Percentiles rank a stretch among this genome's conserved stretches.
phyloP scores from a whole-genome alignment of 2,113 vertebrate species.

The Cynocephalus volans region DNA sequence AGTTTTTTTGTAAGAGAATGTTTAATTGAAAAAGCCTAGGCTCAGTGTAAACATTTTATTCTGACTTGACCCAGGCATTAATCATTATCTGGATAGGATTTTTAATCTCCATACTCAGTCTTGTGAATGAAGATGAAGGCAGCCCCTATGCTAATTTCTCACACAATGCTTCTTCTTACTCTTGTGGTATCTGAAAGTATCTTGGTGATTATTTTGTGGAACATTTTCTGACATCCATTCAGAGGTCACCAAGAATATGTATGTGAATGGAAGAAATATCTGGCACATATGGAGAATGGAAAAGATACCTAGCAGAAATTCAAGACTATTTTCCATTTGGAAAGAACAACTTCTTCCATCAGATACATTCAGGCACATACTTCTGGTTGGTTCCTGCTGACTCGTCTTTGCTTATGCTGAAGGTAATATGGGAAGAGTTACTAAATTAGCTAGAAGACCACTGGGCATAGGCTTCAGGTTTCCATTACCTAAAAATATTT shows the following conservation, averaged over 20 bases:
- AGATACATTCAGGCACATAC: constrained; percentile 59
- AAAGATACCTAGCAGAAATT: constrained; percentile 75
- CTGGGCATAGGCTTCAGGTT: constrained; percentile 18
- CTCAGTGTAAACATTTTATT: not conserved
- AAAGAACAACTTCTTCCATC: constrained; percentile 75
- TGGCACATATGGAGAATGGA: constrained; percentile 61
- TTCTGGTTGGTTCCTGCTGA: constrained; percentile 70
- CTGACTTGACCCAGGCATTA: not conserved
- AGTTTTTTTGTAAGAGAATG: not conserved
- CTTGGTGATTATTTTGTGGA: constrained; percentile 75
- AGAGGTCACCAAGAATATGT: constrained; percentile 74
- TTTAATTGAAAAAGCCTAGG: not conserved
- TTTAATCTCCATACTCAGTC: constrained; percentile 1
- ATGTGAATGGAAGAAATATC: constrained; percentile 73
- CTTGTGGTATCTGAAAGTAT: constrained; percentile 70
- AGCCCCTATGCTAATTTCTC: not conserved
- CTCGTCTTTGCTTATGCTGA: constrained; percentile 76
- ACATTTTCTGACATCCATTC: constrained; percentile 79
- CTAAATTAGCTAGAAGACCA: constrained; percentile 62
- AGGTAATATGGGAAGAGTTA: constrained; percentile 83
- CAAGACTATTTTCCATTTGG: constrained; percentile 78
- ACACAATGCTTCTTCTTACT: constrained; percentile 34
- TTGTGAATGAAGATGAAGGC: constrained; percentile 32
- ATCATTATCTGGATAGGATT: not conserved
- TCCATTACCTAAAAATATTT: constrained; percentile 78